These are phyloP conservation scores for Drosophila phalerata DNA, from an alignment of 2,888 invertebrate genomes.

Conservation along the genomic window DNA sequence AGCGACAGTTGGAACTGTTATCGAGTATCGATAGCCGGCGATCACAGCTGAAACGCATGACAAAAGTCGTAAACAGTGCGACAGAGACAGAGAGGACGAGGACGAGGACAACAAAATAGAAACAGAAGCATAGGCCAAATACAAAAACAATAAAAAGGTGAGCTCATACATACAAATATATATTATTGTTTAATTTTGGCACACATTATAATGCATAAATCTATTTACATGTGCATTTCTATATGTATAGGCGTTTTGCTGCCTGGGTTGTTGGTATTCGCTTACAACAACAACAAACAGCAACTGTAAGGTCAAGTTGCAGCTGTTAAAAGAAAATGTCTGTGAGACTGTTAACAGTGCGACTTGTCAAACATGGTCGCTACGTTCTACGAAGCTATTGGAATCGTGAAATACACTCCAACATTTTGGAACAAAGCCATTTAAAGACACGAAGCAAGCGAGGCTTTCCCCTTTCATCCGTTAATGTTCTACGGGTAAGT, in stretches of 20 bases:
- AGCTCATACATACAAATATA: constrained; percentile 27
- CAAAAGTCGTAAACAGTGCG: constrained; percentile 30
- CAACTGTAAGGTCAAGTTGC: constrained; percentile 19
- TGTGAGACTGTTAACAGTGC: constrained; percentile 87
- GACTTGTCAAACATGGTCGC: constrained; percentile 88
- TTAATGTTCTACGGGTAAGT: constrained; percentile 79
- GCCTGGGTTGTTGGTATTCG: constrained; percentile 24
- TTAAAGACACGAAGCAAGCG: constrained; percentile 81
- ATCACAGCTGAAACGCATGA: constrained; percentile 42
- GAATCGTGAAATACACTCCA: constrained; percentile 86
- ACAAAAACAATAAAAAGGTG: constrained; percentile 34
- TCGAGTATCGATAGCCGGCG: constrained; percentile 40
- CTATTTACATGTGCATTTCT: neutral
- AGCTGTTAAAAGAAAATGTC: constrained; percentile 86
- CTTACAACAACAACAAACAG: constrained; percentile 17
- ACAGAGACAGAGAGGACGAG: constrained; percentile 20
- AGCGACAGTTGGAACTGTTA: constrained; percentile 14
- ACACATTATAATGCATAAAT: neutral
- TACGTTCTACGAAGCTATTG: constrained; percentile 86
- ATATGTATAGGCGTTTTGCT: constrained; percentile 7
- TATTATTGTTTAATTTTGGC: constrained; percentile 18
- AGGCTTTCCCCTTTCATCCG: constrained; percentile 74
- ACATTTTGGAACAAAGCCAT: constrained; percentile 85
- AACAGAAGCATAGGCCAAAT: constrained; percentile 6
- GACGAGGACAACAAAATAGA: constrained; percentile 17